Evolutionary conservation across 2,888 invertebrate species (phyloP).

Genomic region (Ophraella communa): DNA sequence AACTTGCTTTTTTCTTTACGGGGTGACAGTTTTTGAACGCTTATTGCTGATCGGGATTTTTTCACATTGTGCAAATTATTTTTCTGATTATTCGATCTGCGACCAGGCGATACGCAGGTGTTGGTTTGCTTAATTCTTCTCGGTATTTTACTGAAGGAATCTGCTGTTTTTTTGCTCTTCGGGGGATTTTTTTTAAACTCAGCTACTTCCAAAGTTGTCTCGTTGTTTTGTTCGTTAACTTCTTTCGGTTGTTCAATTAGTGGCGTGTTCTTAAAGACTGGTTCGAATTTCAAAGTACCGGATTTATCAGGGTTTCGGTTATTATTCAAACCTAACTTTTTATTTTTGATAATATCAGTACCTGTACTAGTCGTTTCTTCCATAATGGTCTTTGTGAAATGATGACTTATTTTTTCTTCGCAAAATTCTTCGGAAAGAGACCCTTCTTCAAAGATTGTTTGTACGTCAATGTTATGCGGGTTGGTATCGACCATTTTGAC

Average conservation of each 20-base stretch:
- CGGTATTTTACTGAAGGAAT: constrained; percentile 2
- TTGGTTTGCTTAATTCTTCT: not conserved
- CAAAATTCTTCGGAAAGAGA: not conserved
- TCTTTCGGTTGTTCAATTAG: not conserved
- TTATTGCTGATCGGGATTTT: constrained; percentile 37
- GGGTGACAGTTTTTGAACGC: constrained; percentile 15
- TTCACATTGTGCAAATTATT: constrained; percentile 6
- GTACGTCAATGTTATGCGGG: not conserved
- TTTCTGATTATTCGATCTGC: not conserved
- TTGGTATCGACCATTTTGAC: no score
- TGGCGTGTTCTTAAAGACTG: not conserved
- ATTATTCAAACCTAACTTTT: not conserved
- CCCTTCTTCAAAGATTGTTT: not conserved
- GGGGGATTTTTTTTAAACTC: not conserved
- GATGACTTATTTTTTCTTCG: no score
- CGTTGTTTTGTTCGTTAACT: not conserved
- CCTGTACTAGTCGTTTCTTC: not conserved
- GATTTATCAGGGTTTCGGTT: not conserved
- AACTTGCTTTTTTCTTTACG: constrained; percentile 16
- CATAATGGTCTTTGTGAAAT: not conserved
- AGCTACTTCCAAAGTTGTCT: not conserved
- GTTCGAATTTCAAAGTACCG: not conserved
- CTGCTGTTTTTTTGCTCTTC: not conserved
- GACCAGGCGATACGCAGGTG: not conserved
- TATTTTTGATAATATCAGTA: not conserved